phyloP scores from a whole-genome alignment of 1,140 invertebrate species.

The Heliconius himera region DNA sequence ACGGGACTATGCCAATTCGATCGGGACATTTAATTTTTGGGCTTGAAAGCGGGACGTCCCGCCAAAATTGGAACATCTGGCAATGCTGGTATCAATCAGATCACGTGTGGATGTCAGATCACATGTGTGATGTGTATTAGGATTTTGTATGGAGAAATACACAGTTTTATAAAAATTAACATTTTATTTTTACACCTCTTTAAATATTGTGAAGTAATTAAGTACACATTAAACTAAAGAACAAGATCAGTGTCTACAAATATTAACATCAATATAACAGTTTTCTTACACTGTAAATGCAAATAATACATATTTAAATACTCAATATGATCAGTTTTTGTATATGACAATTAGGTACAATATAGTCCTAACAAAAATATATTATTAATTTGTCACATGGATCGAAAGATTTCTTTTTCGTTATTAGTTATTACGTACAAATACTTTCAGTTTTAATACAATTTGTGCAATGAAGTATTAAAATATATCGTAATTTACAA shows the following conservation, averaged over 20 bases:
- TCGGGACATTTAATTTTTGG: no score
- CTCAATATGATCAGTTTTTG: constrained; percentile 9
- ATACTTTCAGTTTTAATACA: constrained; percentile 1
- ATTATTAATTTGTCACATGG: constrained; percentile 20
- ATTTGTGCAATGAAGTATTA: constrained; percentile 3
- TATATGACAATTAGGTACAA: constrained; percentile 33
- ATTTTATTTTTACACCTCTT: constrained; percentile 36
- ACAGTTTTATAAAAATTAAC: constrained; percentile 37
- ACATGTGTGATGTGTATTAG: no score
- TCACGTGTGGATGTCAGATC: no score
- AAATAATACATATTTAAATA: constrained; percentile 17
- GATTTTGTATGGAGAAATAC: not conserved
- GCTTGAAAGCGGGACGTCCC: no score
- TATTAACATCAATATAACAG: constrained; percentile 30
- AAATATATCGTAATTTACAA: constrained; percentile 2
- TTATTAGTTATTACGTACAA: not conserved
- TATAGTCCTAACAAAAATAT: constrained; percentile 52
- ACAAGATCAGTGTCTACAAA: constrained; percentile 26
- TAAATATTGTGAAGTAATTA: constrained; percentile 25
- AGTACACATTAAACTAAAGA: constrained; percentile 34
- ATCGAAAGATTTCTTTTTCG: not conserved
- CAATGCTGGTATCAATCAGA: no score
- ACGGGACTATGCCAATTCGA: no score
- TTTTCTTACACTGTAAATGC: constrained; percentile 32
- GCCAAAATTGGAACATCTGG: no score